phyloP scores from a whole-genome alignment of 2,888 invertebrate genomes.

The Lobophora halterata region DNA sequence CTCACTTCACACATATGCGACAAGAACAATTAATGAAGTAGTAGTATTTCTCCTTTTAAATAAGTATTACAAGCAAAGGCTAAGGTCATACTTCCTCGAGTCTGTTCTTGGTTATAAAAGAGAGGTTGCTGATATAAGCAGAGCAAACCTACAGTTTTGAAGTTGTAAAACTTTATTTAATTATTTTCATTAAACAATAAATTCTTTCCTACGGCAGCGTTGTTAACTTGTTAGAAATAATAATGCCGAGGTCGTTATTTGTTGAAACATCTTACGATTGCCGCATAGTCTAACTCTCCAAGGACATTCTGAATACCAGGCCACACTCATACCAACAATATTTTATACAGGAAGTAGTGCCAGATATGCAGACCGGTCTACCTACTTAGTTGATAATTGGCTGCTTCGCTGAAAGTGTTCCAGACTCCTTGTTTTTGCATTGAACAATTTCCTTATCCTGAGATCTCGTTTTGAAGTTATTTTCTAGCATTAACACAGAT shows the following conservation, averaged over 20 bases:
- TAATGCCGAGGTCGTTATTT: slow-evolving; percentile 13
- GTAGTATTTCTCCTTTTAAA: too few species aligned
- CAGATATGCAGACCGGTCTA: slow-evolving; percentile 27
- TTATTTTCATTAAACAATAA: slow-evolving; percentile 1
- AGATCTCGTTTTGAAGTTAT: too few species aligned
- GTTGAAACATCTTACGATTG: slow-evolving; percentile 18
- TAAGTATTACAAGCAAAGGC: background rate
- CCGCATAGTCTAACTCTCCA: slow-evolving; percentile 20
- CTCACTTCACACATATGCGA: slow-evolving; percentile 1
- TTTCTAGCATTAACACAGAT: too few species aligned
- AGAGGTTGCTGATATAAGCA: too few species aligned
- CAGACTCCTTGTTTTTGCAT: slow-evolving; percentile 7
- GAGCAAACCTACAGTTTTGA: too few species aligned
- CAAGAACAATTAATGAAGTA: background rate
- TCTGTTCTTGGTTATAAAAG: slow-evolving; percentile 5
- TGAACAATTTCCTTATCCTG: slow-evolving; percentile 1
- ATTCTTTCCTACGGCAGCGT: background rate
- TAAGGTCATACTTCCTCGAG: slow-evolving; percentile 3
- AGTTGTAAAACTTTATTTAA: too few species aligned
- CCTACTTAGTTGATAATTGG: slow-evolving; percentile 28
- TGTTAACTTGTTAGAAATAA: slow-evolving; percentile 16
- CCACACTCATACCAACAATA: slow-evolving; percentile 26
- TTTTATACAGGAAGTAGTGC: slow-evolving; percentile 27
- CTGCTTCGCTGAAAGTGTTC: slow-evolving; percentile 16
- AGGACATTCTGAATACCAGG: slow-evolving; percentile 23